These are phyloP conservation scores for Ptilorrhoa leucosticta DNA, from an alignment of 2,113 vertebrate genomes.

Conservation along the genomic window DNA sequence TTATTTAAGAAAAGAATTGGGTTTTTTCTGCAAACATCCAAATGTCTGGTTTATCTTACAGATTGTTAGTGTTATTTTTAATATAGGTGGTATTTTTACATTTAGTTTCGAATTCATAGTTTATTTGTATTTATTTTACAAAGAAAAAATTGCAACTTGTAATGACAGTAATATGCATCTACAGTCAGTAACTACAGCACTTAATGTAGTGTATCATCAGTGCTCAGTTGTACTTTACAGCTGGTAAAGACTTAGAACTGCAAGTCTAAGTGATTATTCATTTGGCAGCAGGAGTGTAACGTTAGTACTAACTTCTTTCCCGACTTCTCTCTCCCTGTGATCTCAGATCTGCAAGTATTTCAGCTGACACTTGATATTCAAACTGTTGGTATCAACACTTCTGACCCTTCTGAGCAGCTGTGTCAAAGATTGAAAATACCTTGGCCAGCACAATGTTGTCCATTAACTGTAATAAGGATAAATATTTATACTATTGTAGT, in stretches of 20 bases:
- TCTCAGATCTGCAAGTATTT: constrained; percentile 31
- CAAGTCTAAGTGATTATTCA: background rate
- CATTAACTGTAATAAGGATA: background rate
- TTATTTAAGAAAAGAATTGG: background rate
- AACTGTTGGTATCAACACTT: background rate
- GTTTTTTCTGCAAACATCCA: background rate
- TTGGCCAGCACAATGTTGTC: background rate
- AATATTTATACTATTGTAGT: background rate
- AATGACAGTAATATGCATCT: background rate
- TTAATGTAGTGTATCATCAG: background rate
- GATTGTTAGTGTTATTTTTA: background rate
- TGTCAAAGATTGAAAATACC: background rate
- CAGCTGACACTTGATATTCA: constrained; percentile 43
- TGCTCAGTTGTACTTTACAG: background rate
- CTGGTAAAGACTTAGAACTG: background rate
- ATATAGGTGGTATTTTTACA: background rate
- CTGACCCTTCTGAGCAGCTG: background rate
- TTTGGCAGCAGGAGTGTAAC: constrained; percentile 18
- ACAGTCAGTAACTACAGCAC: background rate
- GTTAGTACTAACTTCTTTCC: constrained; percentile 1
- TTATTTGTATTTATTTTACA: background rate
- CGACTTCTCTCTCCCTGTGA: background rate
- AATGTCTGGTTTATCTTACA: background rate
- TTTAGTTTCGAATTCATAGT: background rate
- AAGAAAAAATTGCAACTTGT: background rate